Conservation (phyloP, 37 sponge, comb jelly and placozoan species). For the Ianthella basta region DNA sequence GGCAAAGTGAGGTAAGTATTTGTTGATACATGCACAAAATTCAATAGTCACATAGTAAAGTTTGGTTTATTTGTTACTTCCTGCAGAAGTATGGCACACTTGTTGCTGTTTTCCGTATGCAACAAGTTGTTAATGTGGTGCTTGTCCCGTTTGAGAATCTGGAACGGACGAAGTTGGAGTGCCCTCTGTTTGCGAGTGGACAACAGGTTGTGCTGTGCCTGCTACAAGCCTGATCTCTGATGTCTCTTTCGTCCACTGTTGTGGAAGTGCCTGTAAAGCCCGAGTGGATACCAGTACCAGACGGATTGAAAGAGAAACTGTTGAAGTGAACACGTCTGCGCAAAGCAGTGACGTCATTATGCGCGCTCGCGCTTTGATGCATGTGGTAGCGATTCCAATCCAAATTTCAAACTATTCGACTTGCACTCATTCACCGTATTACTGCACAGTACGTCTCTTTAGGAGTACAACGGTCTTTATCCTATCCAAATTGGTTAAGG, state of each 20-base stretch:
- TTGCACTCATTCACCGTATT: too few relatives aligned
- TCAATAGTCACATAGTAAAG: conserved; percentile 14
- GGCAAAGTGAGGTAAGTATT: background rate
- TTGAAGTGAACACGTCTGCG: too few relatives aligned
- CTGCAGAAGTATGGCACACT: background rate
- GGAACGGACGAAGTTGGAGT: background rate
- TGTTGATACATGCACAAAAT: background rate
- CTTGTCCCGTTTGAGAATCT: background rate
- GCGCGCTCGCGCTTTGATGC: too few relatives aligned
- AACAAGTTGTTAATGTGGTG: background rate
- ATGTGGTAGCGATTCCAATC: too few relatives aligned
- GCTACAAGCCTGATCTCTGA: conserved; percentile 1
- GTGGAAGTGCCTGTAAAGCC: background rate
- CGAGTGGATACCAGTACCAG: background rate
- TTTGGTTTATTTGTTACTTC: background rate
- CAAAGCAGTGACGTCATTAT: too few relatives aligned
- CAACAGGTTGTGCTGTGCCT: background rate
- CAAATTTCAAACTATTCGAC: too few relatives aligned
- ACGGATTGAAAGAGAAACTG: conserved; percentile 3
- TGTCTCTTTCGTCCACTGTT: background rate
- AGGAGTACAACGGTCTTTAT: too few relatives aligned
- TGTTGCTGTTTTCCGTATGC: conserved; percentile 4
- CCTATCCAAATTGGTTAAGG: too few relatives aligned
- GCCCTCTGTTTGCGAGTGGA: background rate
- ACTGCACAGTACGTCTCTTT: too few relatives aligned